phyloP scores from a whole-genome alignment of 1,140 invertebrate genomes.

The Mactra quadrangularis region DNA sequence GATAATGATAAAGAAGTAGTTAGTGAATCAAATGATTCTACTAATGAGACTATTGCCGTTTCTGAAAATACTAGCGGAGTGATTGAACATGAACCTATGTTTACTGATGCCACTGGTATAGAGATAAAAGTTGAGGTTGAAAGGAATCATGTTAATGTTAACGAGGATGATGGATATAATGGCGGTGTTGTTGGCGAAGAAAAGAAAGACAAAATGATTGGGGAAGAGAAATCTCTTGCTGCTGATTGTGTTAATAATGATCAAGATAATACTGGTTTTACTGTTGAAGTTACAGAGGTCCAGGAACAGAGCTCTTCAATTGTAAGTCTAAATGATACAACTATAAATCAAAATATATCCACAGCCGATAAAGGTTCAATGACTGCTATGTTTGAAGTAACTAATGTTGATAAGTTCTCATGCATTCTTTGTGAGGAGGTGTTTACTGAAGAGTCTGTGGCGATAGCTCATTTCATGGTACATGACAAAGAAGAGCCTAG shows the following conservation, averaged over 20 bases:
- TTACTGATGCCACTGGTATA: too few relatives aligned
- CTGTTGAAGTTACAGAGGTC: not conserved
- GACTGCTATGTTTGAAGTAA: constrained; percentile 61
- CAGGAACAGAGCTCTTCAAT: not conserved
- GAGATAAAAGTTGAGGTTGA: constrained; percentile 5
- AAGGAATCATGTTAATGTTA: not conserved
- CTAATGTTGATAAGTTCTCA: constrained; percentile 60
- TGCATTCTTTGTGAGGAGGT: constrained; percentile 69
- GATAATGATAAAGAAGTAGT: not conserved
- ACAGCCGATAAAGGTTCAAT: constrained; percentile 39
- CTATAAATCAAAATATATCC: not conserved
- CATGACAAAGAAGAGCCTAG: not conserved
- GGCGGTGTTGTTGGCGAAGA: not conserved
- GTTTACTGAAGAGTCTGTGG: constrained; percentile 60
- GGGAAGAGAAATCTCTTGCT: constrained; percentile 22
- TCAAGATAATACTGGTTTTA: not conserved
- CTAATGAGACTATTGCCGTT: too few relatives aligned
- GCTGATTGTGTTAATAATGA: constrained; percentile 19
- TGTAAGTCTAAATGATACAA: not conserved
- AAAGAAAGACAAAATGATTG: constrained; percentile 45
- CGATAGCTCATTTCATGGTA: constrained; percentile 42
- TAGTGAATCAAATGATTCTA: too few relatives aligned
- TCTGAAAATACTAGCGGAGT: not conserved
- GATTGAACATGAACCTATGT: not conserved
- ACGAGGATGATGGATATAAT: not conserved